These are phyloP conservation scores for Tetrapedia diversipes DNA, from an alignment of 2,888 invertebrate genomes.

Conservation along the genomic window DNA sequence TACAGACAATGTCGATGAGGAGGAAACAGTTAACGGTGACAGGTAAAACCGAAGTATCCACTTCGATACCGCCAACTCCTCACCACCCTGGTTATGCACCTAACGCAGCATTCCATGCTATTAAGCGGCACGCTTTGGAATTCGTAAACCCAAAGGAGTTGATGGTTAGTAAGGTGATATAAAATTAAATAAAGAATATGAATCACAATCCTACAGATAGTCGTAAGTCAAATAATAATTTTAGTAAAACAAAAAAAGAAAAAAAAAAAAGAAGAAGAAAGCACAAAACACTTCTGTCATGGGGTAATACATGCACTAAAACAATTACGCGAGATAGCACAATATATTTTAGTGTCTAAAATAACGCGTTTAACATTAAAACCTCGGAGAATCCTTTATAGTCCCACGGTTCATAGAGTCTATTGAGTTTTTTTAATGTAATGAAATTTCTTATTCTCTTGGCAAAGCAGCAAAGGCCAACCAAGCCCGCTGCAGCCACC, in stretches of 20 bases:
- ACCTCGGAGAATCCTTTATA: conserved; percentile 45
- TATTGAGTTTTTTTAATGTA: conserved; percentile 73
- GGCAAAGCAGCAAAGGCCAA: conserved; percentile 84
- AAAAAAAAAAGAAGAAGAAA: conserved; percentile 12
- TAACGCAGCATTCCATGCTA: conserved; percentile 98
- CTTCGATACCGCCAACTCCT: conserved; percentile 84
- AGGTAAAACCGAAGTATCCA: conserved; percentile 80
- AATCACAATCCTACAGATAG: background rate
- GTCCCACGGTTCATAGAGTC: conserved; percentile 57
- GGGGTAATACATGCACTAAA: conserved; percentile 31
- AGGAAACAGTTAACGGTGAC: conserved; percentile 79
- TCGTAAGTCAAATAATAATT: conserved; percentile 2
- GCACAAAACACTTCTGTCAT: conserved; percentile 42
- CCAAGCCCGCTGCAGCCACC: conserved; percentile 84
- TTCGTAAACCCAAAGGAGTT: conserved; percentile 95
- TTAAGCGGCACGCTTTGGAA: conserved; percentile 96
- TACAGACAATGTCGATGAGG: conserved; percentile 78
- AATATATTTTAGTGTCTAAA: conserved; percentile 3
- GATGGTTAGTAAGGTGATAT: conserved; percentile 85
- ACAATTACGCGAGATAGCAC: conserved; percentile 16
- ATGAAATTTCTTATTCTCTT: conserved; percentile 81
- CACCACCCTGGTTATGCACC: conserved; percentile 95
- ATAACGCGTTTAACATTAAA: conserved; percentile 17
- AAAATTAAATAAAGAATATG: background rate
- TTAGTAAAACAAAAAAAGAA: too few relatives aligned